phyloP scores from a whole-genome alignment of 2,113 vertebrate genomes.

The Stigmatopora argus region DNA sequence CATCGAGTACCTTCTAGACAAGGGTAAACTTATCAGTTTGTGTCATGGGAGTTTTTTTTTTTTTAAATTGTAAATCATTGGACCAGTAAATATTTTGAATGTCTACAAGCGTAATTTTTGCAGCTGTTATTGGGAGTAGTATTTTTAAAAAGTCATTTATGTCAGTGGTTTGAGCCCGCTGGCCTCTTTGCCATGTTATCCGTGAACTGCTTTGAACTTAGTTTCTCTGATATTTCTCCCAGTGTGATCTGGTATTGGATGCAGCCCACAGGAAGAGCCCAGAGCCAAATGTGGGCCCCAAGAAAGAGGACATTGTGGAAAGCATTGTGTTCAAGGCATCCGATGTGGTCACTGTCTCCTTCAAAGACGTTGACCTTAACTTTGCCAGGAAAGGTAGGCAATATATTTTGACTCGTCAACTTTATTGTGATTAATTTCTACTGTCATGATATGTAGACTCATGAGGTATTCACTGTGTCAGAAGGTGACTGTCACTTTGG shows the following conservation, averaged over 20 bases:
- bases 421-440: neutral
- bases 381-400: conserved; percentile 89
- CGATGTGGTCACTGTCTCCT: conserved; percentile 92
- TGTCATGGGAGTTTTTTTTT: no score
- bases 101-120: no score
- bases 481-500: conserved; percentile 9
- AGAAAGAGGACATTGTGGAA: conserved; percentile 93
- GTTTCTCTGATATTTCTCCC: conserved; percentile 24
- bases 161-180: neutral
- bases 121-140: neutral
- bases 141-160: neutral
- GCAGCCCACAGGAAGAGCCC: conserved; percentile 90
- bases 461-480: neutral
- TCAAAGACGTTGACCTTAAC: conserved; percentile 96
- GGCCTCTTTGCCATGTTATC: neutral
- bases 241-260: conserved; percentile 97
- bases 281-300: conserved; percentile 81
- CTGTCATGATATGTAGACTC: neutral
- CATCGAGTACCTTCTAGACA: no score
- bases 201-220: neutral
- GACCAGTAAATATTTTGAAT: no score
- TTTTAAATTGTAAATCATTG: no score
- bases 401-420: neutral
- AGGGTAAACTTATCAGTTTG: no score
- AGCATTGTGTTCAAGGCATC: conserved; percentile 96